phyloP scores from a whole-genome alignment of 2,797 vertebrate genomes.

The Huso huso region DNA sequence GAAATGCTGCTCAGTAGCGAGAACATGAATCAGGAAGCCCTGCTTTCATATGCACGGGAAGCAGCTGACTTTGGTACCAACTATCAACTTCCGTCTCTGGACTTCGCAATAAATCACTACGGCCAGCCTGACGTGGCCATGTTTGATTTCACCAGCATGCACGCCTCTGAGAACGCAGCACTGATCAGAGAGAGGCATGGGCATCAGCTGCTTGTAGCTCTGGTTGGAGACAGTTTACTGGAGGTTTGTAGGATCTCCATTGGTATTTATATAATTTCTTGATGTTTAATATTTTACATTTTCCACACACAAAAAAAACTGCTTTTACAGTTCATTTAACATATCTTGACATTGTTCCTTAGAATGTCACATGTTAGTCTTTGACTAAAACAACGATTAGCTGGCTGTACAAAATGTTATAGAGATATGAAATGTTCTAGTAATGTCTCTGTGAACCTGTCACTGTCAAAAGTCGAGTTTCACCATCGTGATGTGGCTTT shows the following conservation, averaged over 20 bases:
- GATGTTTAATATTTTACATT: too few species aligned
- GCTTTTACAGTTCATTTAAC: too few species aligned
- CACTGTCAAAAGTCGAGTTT: too few species aligned
- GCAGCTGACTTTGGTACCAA: slow-evolving; percentile 94
- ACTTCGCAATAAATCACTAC: slow-evolving; percentile 89
- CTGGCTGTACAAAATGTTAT: too few species aligned
- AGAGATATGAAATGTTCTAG: too few species aligned
- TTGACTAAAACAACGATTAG: too few species aligned
- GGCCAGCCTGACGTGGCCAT: slow-evolving; percentile 91
- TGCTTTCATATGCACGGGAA: slow-evolving; percentile 85
- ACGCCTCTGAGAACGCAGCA: slow-evolving; percentile 89
- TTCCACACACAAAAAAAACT: too few species aligned
- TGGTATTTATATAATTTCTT: too few species aligned
- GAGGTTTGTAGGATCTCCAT: slow-evolving; percentile 60
- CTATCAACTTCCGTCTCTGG: slow-evolving; percentile 89
- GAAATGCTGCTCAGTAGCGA: slow-evolving; percentile 79
- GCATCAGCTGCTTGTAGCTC: slow-evolving; percentile 82
- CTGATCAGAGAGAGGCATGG: slow-evolving; percentile 80
- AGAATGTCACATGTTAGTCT: too few species aligned
- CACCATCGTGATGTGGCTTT: too few species aligned
- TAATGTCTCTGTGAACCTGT: too few species aligned
- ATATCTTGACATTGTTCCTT: too few species aligned
- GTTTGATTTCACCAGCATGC: slow-evolving; percentile 98
- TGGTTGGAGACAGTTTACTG: slow-evolving; percentile 91
- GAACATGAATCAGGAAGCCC: slow-evolving; percentile 87